These are phyloP conservation scores for Paracanthobrama guichenoti DNA, from an alignment of 2,113 vertebrate species.

Conservation along the genomic window DNA sequence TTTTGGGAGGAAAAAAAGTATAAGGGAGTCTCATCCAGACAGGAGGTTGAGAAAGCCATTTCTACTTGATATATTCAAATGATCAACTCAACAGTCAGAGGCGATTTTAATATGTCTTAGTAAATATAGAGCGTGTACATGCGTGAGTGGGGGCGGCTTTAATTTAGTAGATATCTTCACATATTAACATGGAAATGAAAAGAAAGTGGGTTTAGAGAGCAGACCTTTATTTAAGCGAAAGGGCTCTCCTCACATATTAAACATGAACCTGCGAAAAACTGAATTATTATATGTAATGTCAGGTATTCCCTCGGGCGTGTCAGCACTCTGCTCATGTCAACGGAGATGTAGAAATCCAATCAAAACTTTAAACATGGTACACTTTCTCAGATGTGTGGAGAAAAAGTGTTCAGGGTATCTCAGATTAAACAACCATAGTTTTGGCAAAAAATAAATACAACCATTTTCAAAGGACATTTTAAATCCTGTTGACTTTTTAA, in stretches of 20 bases:
- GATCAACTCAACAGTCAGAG: constrained; percentile 10
- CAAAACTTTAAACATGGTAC: neutral
- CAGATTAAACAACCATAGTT: neutral
- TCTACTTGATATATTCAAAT: constrained; percentile 14
- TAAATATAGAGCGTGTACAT: constrained; percentile 20
- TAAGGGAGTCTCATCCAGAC: neutral
- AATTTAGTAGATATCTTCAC: constrained; percentile 17
- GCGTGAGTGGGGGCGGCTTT: neutral
- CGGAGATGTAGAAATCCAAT: constrained; percentile 45
- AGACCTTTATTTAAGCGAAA: constrained; percentile 56
- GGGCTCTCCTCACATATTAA: constrained; percentile 68
- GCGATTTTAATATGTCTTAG: constrained; percentile 1
- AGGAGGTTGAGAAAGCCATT: neutral
- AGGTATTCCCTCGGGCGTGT: constrained; percentile 66
- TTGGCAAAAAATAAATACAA: neutral
- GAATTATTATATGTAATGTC: constrained; percentile 63
- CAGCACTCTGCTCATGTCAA: constrained; percentile 59
- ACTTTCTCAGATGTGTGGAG: neutral
- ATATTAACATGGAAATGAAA: constrained; percentile 56
- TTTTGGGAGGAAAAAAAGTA: constrained; percentile 8
- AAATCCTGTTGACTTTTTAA: neutral
- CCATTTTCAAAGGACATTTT: neutral
- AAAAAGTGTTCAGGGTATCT: neutral
- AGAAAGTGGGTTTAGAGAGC: constrained; percentile 38
- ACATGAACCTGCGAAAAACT: constrained; percentile 61